A percentile compares a stretch with the other conserved stretches of the same genome.
Conservation (phyloP, 2,797 vertebrate species). For the Phrynocephalus forsythii region DNA sequence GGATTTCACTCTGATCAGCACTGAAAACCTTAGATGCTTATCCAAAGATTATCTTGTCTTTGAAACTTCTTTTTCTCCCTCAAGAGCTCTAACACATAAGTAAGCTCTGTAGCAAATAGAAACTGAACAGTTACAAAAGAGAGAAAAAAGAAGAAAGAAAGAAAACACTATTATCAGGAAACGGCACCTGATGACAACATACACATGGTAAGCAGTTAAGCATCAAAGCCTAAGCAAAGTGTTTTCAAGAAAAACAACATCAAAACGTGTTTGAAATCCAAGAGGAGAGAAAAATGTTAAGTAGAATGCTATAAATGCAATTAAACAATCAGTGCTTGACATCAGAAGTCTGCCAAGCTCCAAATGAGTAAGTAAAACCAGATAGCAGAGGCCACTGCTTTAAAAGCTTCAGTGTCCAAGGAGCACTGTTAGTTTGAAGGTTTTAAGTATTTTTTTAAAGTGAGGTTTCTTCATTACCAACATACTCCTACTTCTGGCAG, state of each 20-base stretch:
- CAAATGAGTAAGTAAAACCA: constrained; percentile 62
- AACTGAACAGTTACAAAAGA: constrained; percentile 45
- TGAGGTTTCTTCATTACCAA: neutral
- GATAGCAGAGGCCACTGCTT: constrained; percentile 63
- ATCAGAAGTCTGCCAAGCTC: constrained; percentile 67
- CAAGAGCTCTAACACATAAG: constrained; percentile 55
- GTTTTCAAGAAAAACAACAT: constrained; percentile 58
- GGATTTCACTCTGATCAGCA: constrained; percentile 68
- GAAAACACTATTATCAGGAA: constrained; percentile 61
- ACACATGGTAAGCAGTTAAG: constrained; percentile 59
- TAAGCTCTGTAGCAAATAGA: constrained; percentile 54
- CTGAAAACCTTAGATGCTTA: constrained; percentile 72
- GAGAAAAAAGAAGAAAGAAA: neutral
- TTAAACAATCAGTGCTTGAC: constrained; percentile 68
- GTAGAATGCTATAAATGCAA: constrained; percentile 67
- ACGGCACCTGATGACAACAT: constrained; percentile 61
- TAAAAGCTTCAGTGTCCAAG: constrained; percentile 61
- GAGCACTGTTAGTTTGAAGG: constrained; percentile 6
- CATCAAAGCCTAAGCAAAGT: constrained; percentile 66
- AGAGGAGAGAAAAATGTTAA: constrained; percentile 60
- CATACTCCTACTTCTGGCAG: too few species aligned
- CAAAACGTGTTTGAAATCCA: constrained; percentile 68
- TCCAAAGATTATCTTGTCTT: constrained; percentile 74
- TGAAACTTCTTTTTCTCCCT: constrained; percentile 51
- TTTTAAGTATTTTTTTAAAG: neutral